Evolutionary conservation across 2,113 vertebrate genomes (phyloP).

Genomic region (Podiceps cristatus): DNA sequence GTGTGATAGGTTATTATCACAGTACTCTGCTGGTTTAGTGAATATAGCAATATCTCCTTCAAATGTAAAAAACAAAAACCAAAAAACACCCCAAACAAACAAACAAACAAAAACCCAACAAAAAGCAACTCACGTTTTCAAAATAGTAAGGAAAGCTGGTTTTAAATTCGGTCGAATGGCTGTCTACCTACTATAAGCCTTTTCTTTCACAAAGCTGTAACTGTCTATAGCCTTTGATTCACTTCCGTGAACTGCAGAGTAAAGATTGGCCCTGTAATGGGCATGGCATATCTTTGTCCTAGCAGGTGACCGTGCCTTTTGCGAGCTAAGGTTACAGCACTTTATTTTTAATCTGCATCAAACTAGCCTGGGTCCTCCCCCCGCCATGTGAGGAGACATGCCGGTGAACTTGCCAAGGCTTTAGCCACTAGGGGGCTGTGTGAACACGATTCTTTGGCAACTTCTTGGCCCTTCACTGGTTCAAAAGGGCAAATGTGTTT

Average conservation of each 20-base stretch:
- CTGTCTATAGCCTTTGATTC: not conserved
- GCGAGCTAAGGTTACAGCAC: not conserved
- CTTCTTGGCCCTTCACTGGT: slow-evolving; percentile 68
- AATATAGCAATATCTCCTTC: not conserved
- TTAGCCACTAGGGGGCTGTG: slow-evolving; percentile 72
- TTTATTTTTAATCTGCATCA: not conserved
- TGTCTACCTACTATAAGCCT: not conserved
- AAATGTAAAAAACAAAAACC: not conserved
- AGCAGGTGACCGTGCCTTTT: not conserved
- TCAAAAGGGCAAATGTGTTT: slow-evolving; percentile 70
- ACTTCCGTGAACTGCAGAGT: not conserved
- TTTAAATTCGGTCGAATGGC: not conserved
- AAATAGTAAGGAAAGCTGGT: not conserved
- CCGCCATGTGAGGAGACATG: not conserved
- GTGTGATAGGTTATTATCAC: not conserved
- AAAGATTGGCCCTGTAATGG: not conserved
- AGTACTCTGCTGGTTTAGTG: not conserved
- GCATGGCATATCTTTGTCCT: not conserved
- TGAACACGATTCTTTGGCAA: slow-evolving; percentile 70
- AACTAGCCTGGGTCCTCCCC: not conserved
- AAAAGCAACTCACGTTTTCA: not conserved
- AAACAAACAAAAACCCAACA: too few species aligned
- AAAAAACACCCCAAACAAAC: too few species aligned
- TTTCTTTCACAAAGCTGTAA: not conserved
- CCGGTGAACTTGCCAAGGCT: not conserved